Conservation (phyloP, 2,797 vertebrate species). For the Neostethus bicornis region DNA sequence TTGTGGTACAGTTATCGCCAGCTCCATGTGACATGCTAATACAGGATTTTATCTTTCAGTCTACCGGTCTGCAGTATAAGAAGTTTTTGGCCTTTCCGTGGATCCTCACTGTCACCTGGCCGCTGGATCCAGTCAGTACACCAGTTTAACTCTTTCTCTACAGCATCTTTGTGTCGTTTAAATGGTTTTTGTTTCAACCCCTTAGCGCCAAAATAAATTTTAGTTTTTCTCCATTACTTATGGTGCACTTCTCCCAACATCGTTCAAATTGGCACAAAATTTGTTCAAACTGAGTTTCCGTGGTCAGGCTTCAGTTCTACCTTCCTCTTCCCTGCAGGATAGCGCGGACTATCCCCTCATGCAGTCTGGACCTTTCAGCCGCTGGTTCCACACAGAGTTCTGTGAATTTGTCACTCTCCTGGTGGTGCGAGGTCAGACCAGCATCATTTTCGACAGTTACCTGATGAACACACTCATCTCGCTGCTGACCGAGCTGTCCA, state of each 20-base stretch:
- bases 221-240: background rate
- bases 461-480: conserved; percentile 89
- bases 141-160: background rate
- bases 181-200: background rate
- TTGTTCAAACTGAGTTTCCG: too few relatives aligned
- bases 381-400: conserved; percentile 90
- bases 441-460: conserved; percentile 87
- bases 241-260: background rate
- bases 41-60: conserved; percentile 68
- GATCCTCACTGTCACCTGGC: conserved; percentile 96
- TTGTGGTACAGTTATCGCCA: background rate
- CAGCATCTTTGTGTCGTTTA: background rate
- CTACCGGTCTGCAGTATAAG: conserved; percentile 89
- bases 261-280: too few relatives aligned
- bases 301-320: too few relatives aligned
- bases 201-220: too few relatives aligned
- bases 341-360: conserved; percentile 87
- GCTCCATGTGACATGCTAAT: background rate
- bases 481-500: conserved; percentile 86
- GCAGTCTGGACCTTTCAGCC: conserved; percentile 86
- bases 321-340: conserved; percentile 70
- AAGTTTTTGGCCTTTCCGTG: conserved; percentile 93
- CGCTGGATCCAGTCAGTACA: conserved; percentile 83
- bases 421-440: conserved; percentile 87
- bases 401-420: conserved; percentile 90